Conservation (phyloP, 1,140 invertebrate species). For the Ectropis grisescens region DNA sequence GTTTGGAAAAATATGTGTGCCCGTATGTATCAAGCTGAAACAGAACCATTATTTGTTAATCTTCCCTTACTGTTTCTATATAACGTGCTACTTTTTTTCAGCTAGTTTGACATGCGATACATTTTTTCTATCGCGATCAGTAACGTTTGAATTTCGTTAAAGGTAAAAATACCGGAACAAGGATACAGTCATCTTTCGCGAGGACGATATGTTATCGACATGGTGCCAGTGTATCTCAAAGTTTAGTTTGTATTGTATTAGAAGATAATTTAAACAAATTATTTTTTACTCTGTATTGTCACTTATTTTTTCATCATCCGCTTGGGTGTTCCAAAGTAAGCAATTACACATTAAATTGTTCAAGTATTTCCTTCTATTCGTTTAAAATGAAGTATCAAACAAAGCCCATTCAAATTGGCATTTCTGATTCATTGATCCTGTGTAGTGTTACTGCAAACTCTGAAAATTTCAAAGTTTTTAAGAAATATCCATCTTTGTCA, state of each 20-base stretch:
- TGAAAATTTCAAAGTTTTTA: too few species aligned
- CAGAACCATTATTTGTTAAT: too few species aligned
- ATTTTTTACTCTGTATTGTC: not conserved
- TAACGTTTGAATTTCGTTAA: slow-evolving; percentile 36
- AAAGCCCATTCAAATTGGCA: too few species aligned
- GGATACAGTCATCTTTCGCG: slow-evolving; percentile 53
- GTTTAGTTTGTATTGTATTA: slow-evolving; percentile 3
- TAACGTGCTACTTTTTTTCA: too few species aligned
- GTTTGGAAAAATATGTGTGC: too few species aligned
- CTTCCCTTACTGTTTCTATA: too few species aligned
- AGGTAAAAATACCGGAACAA: slow-evolving; percentile 36
- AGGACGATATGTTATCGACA: slow-evolving; percentile 49
- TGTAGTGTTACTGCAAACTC: too few species aligned
- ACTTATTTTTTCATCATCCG: not conserved
- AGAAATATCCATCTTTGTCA: too few species aligned
- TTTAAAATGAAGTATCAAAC: too few species aligned
- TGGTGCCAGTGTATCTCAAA: slow-evolving; percentile 32
- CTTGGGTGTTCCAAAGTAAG: not conserved
- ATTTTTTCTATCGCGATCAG: slow-evolving; percentile 21
- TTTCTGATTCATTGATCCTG: too few species aligned
- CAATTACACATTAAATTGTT: slow-evolving; percentile 2
- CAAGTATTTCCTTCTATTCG: too few species aligned
- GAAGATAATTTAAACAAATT: not conserved
- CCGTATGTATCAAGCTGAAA: too few species aligned
- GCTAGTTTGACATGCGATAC: slow-evolving; percentile 41